Evolutionary conservation across 2,113 vertebrate species (phyloP).

Genomic region (Collichthys lucidus): DNA sequence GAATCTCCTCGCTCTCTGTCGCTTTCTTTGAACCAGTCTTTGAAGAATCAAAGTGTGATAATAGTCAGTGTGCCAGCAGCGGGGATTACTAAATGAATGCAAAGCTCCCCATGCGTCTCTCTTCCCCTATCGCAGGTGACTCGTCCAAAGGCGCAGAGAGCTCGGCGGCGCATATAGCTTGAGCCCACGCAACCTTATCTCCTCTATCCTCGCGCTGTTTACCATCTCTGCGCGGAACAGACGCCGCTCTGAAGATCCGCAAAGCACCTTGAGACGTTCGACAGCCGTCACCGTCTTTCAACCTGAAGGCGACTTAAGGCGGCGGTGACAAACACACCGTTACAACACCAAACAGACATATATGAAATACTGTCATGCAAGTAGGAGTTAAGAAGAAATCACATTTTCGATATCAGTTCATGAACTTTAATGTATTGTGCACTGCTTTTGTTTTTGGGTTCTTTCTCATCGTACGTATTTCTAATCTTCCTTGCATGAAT

Average conservation of each 20-base stretch:
- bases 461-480: constrained; percentile 21
- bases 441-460: constrained; percentile 8
- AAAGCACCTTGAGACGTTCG: neutral
- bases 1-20: neutral
- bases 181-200: constrained; percentile 28
- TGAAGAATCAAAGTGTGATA: constrained; percentile 60
- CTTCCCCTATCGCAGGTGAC: constrained; percentile 46
- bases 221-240: constrained; percentile 12
- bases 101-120: constrained; percentile 47
- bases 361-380: neutral
- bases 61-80: constrained; percentile 51
- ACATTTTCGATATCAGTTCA: neutral
- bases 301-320: neutral
- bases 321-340: no score
- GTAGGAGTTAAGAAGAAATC: neutral
- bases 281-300: neutral
- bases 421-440: neutral
- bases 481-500: constrained; percentile 49
- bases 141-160: constrained; percentile 2
- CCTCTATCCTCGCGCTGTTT: constrained; percentile 5
- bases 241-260: neutral
- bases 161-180: neutral
- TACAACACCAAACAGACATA: neutral
- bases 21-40: constrained; percentile 38
- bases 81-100: constrained; percentile 69